A percentile compares a stretch with the other conserved stretches of the same genome.
These are phyloP conservation scores for Atrichornis clamosus DNA, from an alignment of 2,113 vertebrate genomes.

Conservation along the genomic window DNA sequence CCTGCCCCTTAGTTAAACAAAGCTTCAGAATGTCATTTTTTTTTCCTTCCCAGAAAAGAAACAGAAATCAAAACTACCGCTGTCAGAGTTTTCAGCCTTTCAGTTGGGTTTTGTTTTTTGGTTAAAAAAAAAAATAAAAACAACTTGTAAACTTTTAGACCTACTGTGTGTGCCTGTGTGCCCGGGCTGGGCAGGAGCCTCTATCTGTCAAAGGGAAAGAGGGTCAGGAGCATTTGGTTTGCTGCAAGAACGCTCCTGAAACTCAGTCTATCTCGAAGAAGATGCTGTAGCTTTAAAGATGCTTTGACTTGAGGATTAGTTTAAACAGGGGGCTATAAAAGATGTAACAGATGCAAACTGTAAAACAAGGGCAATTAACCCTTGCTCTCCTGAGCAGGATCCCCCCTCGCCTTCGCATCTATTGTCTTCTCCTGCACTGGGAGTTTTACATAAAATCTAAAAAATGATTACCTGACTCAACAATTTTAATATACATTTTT, in stretches of 20 bases:
- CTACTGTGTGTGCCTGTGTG: not conserved
- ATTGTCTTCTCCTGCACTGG: conserved; percentile 67
- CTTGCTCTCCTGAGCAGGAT: conserved; percentile 70
- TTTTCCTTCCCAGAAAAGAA: conserved; percentile 65
- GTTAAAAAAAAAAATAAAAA: not conserved
- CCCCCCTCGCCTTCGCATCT: conserved; percentile 59
- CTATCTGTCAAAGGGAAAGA: conserved; percentile 78
- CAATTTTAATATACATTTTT: not conserved
- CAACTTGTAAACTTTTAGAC: conserved; percentile 72
- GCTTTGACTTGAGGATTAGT: conserved; percentile 77
- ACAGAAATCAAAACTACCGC: conserved; percentile 73
- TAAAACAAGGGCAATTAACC: conserved; percentile 83
- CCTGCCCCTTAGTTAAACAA: conserved; percentile 59
- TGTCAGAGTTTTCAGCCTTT: conserved; percentile 63
- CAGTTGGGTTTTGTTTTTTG: not conserved
- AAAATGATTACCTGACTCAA: conserved; percentile 59
- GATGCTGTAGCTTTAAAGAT: conserved; percentile 71
- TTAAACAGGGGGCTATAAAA: conserved; percentile 83
- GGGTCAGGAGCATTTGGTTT: conserved; percentile 48
- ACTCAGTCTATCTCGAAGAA: conserved; percentile 63
- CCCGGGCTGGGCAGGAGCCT: conserved; percentile 61
- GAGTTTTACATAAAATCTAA: conserved; percentile 63
- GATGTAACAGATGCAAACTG: conserved; percentile 86
- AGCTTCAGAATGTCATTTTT: conserved; percentile 24
- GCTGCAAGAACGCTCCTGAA: conserved; percentile 62